Percentiles rank a stretch among this genome's conserved stretches.
Conservation (phyloP, 2,113 vertebrate species). For the Lagenorhynchus albirostris region DNA sequence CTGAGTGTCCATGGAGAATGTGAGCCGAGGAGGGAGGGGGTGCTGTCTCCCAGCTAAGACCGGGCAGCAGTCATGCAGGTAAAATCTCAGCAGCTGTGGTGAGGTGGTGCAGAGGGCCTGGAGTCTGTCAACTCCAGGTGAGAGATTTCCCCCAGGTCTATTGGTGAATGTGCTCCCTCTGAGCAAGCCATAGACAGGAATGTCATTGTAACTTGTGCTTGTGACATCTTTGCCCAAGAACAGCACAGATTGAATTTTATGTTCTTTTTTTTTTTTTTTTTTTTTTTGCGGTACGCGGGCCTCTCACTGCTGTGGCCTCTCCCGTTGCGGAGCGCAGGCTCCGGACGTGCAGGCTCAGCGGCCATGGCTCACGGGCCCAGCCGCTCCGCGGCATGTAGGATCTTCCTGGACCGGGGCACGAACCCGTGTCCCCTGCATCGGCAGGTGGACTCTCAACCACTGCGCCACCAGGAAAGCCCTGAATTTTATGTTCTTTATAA, state of each 20-base stretch:
- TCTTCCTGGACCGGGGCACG: too few relatives aligned
- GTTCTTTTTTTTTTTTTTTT: not conserved
- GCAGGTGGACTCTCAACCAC: too few relatives aligned
- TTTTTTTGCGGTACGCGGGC: too few relatives aligned
- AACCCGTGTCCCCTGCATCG: too few relatives aligned
- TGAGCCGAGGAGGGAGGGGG: not conserved
- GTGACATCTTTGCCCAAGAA: constrained; percentile 16
- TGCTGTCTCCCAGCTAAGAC: not conserved
- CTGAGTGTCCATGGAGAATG: not conserved
- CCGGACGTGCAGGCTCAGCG: too few relatives aligned
- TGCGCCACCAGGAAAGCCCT: not conserved
- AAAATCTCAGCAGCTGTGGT: not conserved
- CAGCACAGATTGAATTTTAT: not conserved
- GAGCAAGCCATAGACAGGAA: not conserved
- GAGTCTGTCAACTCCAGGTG: not conserved
- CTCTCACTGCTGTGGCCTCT: too few relatives aligned
- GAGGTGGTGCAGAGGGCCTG: not conserved
- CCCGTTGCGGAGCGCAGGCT: too few relatives aligned
- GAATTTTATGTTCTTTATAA: not conserved
- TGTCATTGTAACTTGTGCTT: not conserved
- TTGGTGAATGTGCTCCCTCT: not conserved
- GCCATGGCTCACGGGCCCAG: too few relatives aligned
- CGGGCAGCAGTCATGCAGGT: not conserved
- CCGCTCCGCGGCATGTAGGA: too few relatives aligned
- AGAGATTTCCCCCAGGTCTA: not conserved